A percentile compares a stretch with the other conserved stretches of the same genome.
phyloP scores from a whole-genome alignment of 2,113 vertebrate genomes.

The Alexandromys fortis region DNA sequence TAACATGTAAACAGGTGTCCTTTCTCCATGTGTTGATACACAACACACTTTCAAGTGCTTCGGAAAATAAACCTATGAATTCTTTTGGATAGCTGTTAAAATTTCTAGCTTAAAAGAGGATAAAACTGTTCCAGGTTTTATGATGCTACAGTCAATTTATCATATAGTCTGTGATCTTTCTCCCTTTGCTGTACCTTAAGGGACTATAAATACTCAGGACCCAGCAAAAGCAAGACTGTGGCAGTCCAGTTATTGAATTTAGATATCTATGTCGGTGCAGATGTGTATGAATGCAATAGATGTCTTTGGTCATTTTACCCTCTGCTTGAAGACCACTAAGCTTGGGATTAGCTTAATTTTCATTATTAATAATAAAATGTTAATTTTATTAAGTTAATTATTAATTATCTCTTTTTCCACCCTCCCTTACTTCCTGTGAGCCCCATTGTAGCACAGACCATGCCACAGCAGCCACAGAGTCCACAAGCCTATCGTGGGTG shows the following conservation, averaged over 20 bases:
- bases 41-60: not conserved
- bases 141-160: not conserved
- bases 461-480: not conserved
- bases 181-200: not conserved
- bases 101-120: not conserved
- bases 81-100: slow-evolving; percentile 5
- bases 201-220: not conserved
- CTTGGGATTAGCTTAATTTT: not conserved
- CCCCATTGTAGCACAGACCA: not conserved
- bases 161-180: not conserved
- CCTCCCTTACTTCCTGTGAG: not conserved
- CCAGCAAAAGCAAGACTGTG: not conserved
- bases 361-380: not conserved
- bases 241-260: not conserved
- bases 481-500: not conserved
- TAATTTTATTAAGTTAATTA: not conserved
- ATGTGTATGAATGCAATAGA: not conserved
- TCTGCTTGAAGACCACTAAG: not conserved
- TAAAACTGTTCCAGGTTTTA: not conserved
- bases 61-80: not conserved
- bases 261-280: not conserved
- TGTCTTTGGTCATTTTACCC: not conserved
- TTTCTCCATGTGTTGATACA: not conserved
- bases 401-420: not conserved
- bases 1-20: not conserved